Evolutionary conservation across 2,113 vertebrate species (phyloP).

Genomic region (Grammomys dolichurus): DNA sequence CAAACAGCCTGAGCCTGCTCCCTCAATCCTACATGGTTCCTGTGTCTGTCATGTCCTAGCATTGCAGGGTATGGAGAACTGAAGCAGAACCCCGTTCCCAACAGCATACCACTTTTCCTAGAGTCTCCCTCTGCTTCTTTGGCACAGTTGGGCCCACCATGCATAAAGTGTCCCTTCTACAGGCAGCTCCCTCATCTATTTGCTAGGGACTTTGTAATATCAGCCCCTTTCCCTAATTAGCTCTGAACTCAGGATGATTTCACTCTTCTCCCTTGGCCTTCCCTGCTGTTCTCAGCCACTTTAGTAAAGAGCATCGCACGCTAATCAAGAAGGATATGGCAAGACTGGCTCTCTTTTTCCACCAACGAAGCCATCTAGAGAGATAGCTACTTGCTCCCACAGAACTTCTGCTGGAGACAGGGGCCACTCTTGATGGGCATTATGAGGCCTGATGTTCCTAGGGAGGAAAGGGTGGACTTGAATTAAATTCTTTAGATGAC

Average conservation of each 20-base stretch:
- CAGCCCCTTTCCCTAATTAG: background rate
- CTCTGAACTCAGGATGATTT: background rate
- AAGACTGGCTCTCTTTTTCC: background rate
- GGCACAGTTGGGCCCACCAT: background rate
- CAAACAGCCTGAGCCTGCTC: background rate
- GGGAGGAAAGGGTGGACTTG: background rate
- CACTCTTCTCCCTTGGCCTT: background rate
- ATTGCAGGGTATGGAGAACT: accelerated
- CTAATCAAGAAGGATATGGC: background rate
- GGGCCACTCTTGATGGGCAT: background rate
- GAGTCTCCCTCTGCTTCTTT: background rate
- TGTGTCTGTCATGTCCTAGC: background rate
- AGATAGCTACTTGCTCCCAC: too few relatives aligned
- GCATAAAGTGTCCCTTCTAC: background rate
- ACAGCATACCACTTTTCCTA: background rate
- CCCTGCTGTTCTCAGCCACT: background rate
- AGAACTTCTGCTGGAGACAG: background rate
- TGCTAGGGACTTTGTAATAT: background rate
- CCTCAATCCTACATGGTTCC: accelerated
- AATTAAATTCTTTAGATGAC: background rate
- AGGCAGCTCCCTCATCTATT: background rate
- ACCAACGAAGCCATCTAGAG: background rate
- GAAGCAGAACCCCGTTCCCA: background rate
- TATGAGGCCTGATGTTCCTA: accelerated
- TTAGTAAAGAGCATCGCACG: background rate